Evolutionary conservation across 2,797 vertebrate genomes (phyloP), one percentile per base, ranked within the genome.

Genomic region (Scolopax bukidnonensis): DNA sequence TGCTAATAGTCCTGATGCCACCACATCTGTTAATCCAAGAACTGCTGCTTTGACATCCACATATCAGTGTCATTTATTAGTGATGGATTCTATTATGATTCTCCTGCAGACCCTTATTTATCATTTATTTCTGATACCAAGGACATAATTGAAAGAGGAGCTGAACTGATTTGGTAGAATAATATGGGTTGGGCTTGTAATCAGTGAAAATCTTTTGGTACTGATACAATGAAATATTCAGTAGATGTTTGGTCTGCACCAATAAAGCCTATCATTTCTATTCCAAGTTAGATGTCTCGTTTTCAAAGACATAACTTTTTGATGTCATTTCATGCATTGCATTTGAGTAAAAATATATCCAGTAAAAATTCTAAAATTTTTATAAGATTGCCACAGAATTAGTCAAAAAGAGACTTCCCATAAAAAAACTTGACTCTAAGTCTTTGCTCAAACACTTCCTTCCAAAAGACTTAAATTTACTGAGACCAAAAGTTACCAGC

Each of bases 1-100:
- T 93, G 79, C 74, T 93, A 88, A 73, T 88, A 86, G 43, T 77
- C 86, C 92, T 92, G 84, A 87, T 96, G 95, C 16, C 43, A 81
- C 21, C 48, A 75, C 86, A 95, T 94, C 91, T 96, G 94, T 83
- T 95, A 90, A 90, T 71, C n/a, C 45, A 93, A 86, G 59, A 86
- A 65, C n/a, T 40, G 12, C 30, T 84, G 84, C 60, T 91, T 76
- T 95, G 76, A 90, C 68, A 60, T 75, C 48, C 87, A 77, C 47
- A 28, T 63, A 92, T 89, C 47, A 53, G 24, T 61, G 36, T 68
- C 48, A 89, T 65, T 95, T 94, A 75, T 68, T 77, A 70, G 33
- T 63, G 56, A 79, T 57, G 10, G 7, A 74, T 94, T 86, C 40
- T 61, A 47, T 71, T 71, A 80, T 60, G 24, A 64, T 94, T 68